Evolutionary conservation across 92 coral and sea anemone genomes (phyloP), one percentile per base, ranked within the genome.

Genomic region (Zoanthus sansibaricus): DNA sequence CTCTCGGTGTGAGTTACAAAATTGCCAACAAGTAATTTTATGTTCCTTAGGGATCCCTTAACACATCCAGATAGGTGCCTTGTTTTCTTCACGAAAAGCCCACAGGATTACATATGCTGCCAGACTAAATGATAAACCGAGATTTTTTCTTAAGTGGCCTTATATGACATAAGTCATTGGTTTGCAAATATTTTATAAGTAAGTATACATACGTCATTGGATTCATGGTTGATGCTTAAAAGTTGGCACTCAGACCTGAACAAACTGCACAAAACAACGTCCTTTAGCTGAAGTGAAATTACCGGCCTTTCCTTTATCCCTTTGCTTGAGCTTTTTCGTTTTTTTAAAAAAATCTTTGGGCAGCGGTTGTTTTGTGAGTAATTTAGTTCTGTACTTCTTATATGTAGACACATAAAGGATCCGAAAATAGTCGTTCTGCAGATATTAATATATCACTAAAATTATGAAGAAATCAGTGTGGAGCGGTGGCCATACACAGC

Each of bases 131-230:
- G 25, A 25, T 25, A 25, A 25, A 25, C 25, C 25, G 25, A 25
- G 25, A 25, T 25, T 25, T 25, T 25, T 25, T 25, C 25, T 25
- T 25, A 25, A 25, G 25, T 25, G 25, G 25, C 0, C 52, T 48
- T 48, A 49, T 49, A 7, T 49, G 55, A 49, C 12, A 49, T 7
- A 49, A 7, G 10, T 49, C 20, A 17, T 18, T 17, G n/a, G 25
- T 62, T 62, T 62, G 31, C 17, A 47, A 21, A 13, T 7, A 45
- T 30, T 76, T 76, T 25, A 12, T 25, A 1, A 37, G 10, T 15
- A 30, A 49, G 55, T 52, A 78, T 89, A 93, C 99, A 85, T 83
- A 95, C 99, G 99, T 96, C 95, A 96, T 80, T 56, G 99, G 99
- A 87, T 96, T 96, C 99, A 96, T 96, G 76, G 78, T 90, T 87